A percentile compares a stretch with the other conserved stretches of the same genome.
Conservation (phyloP, 2,113 vertebrate genomes). For the Hassar affinis region DNA sequence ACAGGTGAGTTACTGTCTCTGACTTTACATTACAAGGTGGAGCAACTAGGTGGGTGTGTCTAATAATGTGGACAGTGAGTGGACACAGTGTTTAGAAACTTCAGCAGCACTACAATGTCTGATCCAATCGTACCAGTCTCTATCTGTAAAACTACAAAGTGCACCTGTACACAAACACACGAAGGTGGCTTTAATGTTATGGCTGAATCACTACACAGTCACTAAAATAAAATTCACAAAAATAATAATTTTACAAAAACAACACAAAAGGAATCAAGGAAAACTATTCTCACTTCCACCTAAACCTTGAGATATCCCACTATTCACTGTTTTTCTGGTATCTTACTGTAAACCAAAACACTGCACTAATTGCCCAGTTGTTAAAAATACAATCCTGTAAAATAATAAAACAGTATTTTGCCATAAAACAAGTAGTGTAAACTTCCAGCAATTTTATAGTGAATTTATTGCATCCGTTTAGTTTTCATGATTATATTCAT, state of each 20-base stretch:
- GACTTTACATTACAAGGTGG: no score
- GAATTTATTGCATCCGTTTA: background rate
- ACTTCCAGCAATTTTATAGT: background rate
- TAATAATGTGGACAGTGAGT: no score
- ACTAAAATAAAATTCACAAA: background rate
- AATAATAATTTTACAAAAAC: background rate
- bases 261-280: background rate
- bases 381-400: background rate
- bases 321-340: background rate
- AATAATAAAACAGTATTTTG: background rate
- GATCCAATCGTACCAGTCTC: no score
- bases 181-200: no score
- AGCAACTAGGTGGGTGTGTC: no score
- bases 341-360: background rate
- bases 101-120: no score
- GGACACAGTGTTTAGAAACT: no score
- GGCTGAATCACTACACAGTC: no score
- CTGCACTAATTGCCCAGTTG: background rate
- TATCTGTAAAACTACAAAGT: no score
- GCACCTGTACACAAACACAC: no score
- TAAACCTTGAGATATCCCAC: background rate
- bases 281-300: background rate
- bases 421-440: background rate
- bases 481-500: constrained; percentile 8
- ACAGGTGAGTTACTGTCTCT: no score